Evolutionary conservation across 2,113 vertebrate genomes (phyloP), one percentile per base, ranked within the genome.

Genomic region (Crocuta crocuta): DNA sequence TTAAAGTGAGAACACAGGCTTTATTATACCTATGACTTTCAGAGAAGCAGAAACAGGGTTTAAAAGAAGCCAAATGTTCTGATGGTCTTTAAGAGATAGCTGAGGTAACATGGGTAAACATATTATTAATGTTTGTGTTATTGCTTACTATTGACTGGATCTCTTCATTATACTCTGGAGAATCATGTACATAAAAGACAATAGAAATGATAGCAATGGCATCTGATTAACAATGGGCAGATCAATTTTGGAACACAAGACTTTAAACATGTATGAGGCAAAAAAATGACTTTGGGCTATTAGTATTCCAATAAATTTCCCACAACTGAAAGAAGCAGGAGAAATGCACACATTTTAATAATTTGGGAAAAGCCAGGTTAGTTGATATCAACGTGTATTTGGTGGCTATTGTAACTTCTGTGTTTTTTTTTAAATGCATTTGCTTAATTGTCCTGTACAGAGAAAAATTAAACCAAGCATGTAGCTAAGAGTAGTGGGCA

Each of bases 311-410:
- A 39, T 23, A 90, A 91, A 86, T 79, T 86, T 70, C 97, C 21
- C 82, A 45, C 33, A 74, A 28, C 58, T 92, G 71, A 93, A 89
- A 96, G 50, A 35, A 48, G 2, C 15, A 65, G n/a, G 33, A 87
- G 23, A 83, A 50, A 76, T 93, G 12, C 7, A 93, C 10, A 80
- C 4, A 87, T 84, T 97, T 95, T 95, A 89, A 82, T 61, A 58
- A 73, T 80, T 48, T 92, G 65, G 3, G 9, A 91, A 76, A 70
- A 26, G 26, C 1, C 7, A 43, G 23, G 26, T 85, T 89, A 79
- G 23, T 7, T 63, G 7, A 33, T 83, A 48, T 86, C n/a, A 82
- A 74, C 74, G n/a, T 31, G 58, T 35, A 55, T 92, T 78, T 89
- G 73, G 43, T 94, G 11, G 26, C 1, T 70, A 50, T 21, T 66